Evolutionary conservation across 1,140 invertebrate species (phyloP).

Genomic region (Carposina sasakii): DNA sequence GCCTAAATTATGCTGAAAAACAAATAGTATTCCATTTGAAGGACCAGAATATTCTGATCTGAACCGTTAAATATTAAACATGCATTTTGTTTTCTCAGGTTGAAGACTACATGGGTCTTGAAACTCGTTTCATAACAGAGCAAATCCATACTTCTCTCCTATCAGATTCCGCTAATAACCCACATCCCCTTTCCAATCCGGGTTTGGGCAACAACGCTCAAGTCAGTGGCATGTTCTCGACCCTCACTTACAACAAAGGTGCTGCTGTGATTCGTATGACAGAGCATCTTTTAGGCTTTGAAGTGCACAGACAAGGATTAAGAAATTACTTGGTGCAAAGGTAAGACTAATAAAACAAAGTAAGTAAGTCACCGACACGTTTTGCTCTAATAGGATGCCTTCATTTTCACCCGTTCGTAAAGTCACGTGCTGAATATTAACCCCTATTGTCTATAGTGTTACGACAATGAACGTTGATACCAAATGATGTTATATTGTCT

Average conservation of each 20-base stretch:
- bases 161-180: slow-evolving; percentile 76
- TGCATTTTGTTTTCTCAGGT: slow-evolving; percentile 40
- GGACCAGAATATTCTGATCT: background rate
- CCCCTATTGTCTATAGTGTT: no score
- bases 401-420: no score
- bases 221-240: slow-evolving; percentile 73
- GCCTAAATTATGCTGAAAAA: background rate
- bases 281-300: slow-evolving; percentile 78
- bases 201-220: slow-evolving; percentile 64
- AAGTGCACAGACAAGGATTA: slow-evolving; percentile 76
- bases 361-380: no score
- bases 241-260: slow-evolving; percentile 77
- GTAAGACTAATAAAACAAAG: slow-evolving; percentile 52
- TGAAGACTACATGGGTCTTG: slow-evolving; percentile 69
- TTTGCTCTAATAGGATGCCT: no score
- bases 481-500: no score
- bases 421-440: no score
- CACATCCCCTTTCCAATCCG: slow-evolving; percentile 75
- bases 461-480: no score
- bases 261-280: slow-evolving; percentile 85
- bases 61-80: background rate
- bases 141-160: slow-evolving; percentile 78
- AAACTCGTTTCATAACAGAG: slow-evolving; percentile 75
- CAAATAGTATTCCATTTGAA: background rate
- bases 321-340: slow-evolving; percentile 68